A percentile compares a stretch with the other conserved stretches of the same genome.
These are phyloP conservation scores for Hemibagrus guttatus DNA, from an alignment of 2,797 vertebrate species.

Conservation along the genomic window DNA sequence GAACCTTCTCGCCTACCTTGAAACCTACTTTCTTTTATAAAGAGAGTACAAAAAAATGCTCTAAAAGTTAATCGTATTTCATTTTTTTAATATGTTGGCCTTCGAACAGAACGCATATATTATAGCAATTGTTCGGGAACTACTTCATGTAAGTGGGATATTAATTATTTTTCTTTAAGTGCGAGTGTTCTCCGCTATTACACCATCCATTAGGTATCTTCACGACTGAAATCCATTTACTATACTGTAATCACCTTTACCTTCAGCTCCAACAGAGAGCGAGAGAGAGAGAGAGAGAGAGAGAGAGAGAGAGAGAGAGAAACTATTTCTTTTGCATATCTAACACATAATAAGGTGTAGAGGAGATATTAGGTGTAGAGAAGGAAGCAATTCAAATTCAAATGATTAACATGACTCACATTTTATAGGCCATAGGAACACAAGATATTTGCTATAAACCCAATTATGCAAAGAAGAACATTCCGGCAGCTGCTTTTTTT, in stretches of 20 bases:
- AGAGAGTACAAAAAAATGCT: neutral
- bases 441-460: slow-evolving; percentile 40
- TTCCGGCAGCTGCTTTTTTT: slow-evolving; percentile 45
- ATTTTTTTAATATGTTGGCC: slow-evolving; percentile 2
- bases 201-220: slow-evolving; percentile 5
- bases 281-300: neutral
- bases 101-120: neutral
- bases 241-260: slow-evolving; percentile 44
- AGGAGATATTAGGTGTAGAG: slow-evolving; percentile 49
- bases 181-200: neutral
- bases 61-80: neutral
- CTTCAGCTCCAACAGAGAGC: slow-evolving; percentile 32
- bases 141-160: neutral
- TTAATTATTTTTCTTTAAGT: neutral
- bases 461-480: slow-evolving; percentile 55
- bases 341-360: slow-evolving; percentile 52
- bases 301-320: neutral
- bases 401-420: slow-evolving; percentile 45
- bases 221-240: slow-evolving; percentile 18
- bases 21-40: neutral
- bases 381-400: slow-evolving; percentile 50
- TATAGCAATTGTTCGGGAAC: slow-evolving; percentile 5
- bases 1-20: neutral
- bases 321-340: slow-evolving; percentile 50
- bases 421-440: slow-evolving; percentile 46